Evolutionary conservation across 2,113 vertebrate genomes (phyloP), one percentile per base, ranked within the genome.

Genomic region (Fregetta grallaria): DNA sequence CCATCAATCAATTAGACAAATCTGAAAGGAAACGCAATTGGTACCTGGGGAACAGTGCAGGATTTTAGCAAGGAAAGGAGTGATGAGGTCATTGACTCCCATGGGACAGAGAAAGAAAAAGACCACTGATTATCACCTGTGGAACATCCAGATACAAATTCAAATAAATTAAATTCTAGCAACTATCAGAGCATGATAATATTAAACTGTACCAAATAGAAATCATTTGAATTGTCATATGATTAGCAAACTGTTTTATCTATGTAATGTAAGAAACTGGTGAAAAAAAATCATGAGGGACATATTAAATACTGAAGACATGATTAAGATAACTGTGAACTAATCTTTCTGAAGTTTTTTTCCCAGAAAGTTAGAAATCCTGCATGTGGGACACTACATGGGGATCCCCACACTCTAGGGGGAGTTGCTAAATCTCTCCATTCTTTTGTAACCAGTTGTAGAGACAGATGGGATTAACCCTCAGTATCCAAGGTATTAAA

Each of bases 1-100:
- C 84, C 73, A 96, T 90, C 91, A 76, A 90, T 91, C 89, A 94
- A 72, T 91, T 90, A 95, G 61, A 90, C 30, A 92, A 95, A 96
- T 85, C 70, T 75, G 49, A 92, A 91, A 92, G 73, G 70, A 94
- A 95, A 85, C 0, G 0, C 65, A 86, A 82, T 36, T 65, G 65
- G 61, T 84, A 67, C 59, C 84, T 72, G 53, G 86, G 91, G 76
- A 95, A 75, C 7, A 50, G 80, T 87, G 80, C 18, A 72, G 44
- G 36, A 52, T 95, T 94, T 91, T 42, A 89, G 67, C 56, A 72
- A 85, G 70, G 84, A 52, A 88, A 78, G 44, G 55, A 92, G 30
- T 63, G 68, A 86, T 91, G 92, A 96, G 67, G 67, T 94, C 67
- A 58, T 61, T 66, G 68, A 83, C 32, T 84, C 72, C 59, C 8